Conservation (phyloP, 23 tunicate species). For the Trididemnum clinides region DNA sequence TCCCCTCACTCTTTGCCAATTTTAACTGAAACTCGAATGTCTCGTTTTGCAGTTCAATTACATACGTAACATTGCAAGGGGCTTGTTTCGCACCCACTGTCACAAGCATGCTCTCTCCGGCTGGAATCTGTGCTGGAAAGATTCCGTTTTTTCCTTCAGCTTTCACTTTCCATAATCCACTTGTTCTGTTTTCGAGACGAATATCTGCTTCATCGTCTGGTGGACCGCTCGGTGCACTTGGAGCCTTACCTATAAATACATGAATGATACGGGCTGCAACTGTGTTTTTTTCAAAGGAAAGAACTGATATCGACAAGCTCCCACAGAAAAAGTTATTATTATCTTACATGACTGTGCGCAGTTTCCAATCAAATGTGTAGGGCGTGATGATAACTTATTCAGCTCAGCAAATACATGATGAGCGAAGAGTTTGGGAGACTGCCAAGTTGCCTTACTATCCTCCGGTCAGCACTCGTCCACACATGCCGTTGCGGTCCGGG, state of each 20-base stretch:
- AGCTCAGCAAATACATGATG: too few species aligned
- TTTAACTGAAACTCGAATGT: conserved; percentile 9
- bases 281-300: too few species aligned
- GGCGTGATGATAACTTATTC: too few species aligned
- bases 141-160: not conserved
- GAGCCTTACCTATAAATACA: conserved; percentile 40
- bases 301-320: too few species aligned
- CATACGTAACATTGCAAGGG: not conserved
- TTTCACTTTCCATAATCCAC: conserved; percentile 30
- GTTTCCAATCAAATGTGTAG: too few species aligned
- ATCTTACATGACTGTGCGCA: too few species aligned
- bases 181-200: conserved; percentile 24
- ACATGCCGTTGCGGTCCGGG: too few species aligned
- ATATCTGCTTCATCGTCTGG: not conserved
- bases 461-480: too few species aligned
- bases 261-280: too few species aligned
- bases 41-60: not conserved
- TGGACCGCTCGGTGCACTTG: not conserved
- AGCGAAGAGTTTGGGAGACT: too few species aligned
- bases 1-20: conserved; percentile 2
- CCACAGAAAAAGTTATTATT: too few species aligned
- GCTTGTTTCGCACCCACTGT: not conserved
- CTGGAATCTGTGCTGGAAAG: conserved; percentile 33
- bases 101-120: conserved; percentile 28
- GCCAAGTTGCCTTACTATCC: too few species aligned